phyloP scores from a whole-genome alignment of 1,140 invertebrate genomes.

The Pinna nobilis region DNA sequence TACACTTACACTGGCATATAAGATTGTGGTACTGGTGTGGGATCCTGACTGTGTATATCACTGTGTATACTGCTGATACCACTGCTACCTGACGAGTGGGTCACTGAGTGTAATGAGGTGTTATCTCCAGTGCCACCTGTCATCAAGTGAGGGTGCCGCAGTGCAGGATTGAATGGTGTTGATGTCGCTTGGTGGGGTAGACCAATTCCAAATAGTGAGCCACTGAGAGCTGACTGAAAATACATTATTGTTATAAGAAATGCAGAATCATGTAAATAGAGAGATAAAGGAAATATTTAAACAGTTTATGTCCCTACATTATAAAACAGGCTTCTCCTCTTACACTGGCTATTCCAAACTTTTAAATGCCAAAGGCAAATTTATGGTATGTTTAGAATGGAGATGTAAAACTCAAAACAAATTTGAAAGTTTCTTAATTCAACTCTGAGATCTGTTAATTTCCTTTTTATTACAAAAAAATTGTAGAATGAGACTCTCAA shows the following conservation, averaged over 20 bases:
- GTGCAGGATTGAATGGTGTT: constrained; percentile 54
- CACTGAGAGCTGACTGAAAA: constrained; percentile 12
- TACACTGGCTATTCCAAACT: too few species aligned
- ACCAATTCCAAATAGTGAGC: constrained; percentile 51
- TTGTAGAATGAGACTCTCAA: neutral
- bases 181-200: constrained; percentile 56
- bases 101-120: constrained; percentile 45
- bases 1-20: constrained; percentile 51
- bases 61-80: constrained; percentile 69
- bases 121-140: constrained; percentile 3
- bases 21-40: constrained; percentile 61
- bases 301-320: too few species aligned
- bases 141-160: constrained; percentile 12
- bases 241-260: too few species aligned
- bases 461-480: neutral
- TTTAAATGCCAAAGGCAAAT: too few species aligned
- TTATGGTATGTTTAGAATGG: too few species aligned
- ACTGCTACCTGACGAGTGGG: constrained; percentile 60
- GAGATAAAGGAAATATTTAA: too few species aligned
- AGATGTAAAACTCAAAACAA: too few species aligned
- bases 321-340: too few species aligned
- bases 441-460: too few species aligned
- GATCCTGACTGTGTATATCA: constrained; percentile 50
- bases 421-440: too few species aligned
- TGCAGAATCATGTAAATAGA: too few species aligned